phyloP scores from a whole-genome alignment of 2,888 invertebrate species.

The Cephus sareptanus region DNA sequence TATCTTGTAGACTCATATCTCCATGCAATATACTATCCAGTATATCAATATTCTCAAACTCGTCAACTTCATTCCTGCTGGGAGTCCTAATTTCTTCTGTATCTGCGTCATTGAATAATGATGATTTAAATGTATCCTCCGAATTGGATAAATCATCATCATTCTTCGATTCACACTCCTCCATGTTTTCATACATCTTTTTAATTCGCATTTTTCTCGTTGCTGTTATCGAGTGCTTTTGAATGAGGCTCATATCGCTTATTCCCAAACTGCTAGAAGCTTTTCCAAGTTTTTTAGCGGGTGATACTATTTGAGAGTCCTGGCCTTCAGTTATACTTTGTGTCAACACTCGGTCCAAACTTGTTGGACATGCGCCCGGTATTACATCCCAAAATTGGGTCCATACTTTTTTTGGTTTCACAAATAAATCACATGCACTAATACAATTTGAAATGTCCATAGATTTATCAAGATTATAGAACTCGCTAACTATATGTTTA shows the following conservation, averaged over 20 bases:
- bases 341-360: neutral
- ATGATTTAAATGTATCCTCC: neutral
- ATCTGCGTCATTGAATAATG: neutral
- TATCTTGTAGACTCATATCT: slow-evolving; percentile 38
- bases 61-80: slow-evolving; percentile 16
- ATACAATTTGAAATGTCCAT: slow-evolving; percentile 30
- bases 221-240: neutral
- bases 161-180: neutral
- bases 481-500: slow-evolving; percentile 31
- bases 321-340: neutral
- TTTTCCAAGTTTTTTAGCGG: neutral
- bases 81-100: neutral
- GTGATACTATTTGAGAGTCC: neutral
- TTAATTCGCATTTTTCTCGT: neutral
- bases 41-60: slow-evolving; percentile 41
- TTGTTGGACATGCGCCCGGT: neutral
- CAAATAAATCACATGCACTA: slow-evolving; percentile 14
- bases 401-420: slow-evolving; percentile 24
- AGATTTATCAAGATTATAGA: slow-evolving; percentile 27
- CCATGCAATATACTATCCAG: slow-evolving; percentile 42
- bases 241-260: neutral
- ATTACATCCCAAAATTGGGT: neutral
- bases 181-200: neutral
- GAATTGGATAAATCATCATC: neutral
- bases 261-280: neutral